Base-by-base conservation (phyloP, 2,113 vertebrate genomes). In the Pandion haliaetus region DNA sequence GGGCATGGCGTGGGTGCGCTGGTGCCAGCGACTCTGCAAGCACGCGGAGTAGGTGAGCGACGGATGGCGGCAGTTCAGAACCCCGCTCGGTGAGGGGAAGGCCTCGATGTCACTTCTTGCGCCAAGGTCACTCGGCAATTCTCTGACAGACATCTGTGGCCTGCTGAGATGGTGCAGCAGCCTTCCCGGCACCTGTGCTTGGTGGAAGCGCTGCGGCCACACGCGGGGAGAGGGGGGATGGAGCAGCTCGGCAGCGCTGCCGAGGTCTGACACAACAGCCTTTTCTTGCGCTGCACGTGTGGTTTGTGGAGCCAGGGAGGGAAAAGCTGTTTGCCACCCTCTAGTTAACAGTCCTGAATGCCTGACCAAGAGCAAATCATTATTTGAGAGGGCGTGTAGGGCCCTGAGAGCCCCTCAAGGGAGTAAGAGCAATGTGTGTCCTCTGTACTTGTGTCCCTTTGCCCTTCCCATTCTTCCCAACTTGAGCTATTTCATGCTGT, bases 121-220 rank as follows among this genome's bases (percentile, higher is more conserved):
- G 8, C 73, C 94, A 96, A 94, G 91, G 93, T 91, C 84, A 85
- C 82, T 73, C 17, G 1, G 59, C 54, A 58, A 7, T 81, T 81
- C 86, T 91, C 84, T 90, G 87, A 77, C 0, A 1, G 95, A 92
- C 91, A 86, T 95, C 94, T 89, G 89, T 82, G 70, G 73, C 94
- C 89, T 71, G 82, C 95, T 88, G 93, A 93, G 84, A 85, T 15
- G 74, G 89, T 80, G 74, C 74, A 50, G 90, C 45, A 82, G 82
- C 71, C 62, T 95, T 74, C 38, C 49, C 74, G 45, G 93, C 84
- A 91, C 89, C 86, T 90, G 91, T 21, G 74, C 66, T 19, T 19
- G 24, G 74, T 77, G 62, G 50, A 88, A 92, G 24, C 4, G 4
- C 18, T 1, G 5, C 2, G 12, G 79, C n/a, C 45, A 25, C 18